Base-by-base conservation (phyloP, 2,113 vertebrate species). In the Rhagologus leucostigma region DNA sequence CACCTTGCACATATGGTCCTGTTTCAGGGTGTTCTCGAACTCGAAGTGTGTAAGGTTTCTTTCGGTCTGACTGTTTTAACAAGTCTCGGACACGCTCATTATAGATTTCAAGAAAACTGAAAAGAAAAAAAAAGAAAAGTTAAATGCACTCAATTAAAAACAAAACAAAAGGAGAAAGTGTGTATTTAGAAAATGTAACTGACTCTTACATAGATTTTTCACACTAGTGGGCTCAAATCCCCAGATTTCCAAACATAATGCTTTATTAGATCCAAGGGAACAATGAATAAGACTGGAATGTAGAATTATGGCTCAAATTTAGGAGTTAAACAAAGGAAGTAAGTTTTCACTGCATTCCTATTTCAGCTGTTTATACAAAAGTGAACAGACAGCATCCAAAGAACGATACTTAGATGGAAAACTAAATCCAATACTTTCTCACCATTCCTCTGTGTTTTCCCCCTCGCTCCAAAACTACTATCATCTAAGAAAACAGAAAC, bases 81-180 rank as follows among this genome's bases (percentile, higher is more conserved):
- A 99, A 95, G 97, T 99, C 99, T 65, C 99, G 97, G 9, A 99
- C 99, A 5, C 98, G 99, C 91, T 99, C 99, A 5, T 99, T 99
- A 89, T 99, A 99, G 97, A 99, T 99, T 98, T 99, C 99, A 88
- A 99, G 98, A 94, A 99, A 99, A 96, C 99, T 99, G 94, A 49
- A 94, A 57, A 84, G 41, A 1, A 78, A 46, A 16, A 26, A 37
- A 57, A 52, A 46, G 27, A 18, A 44, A 57, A 27, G 11, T 24
- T 50, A 78, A 87, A 80, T 35, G 32, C 5, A 50, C 19, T 27
- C 3, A 6, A 20, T 17, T 41, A 3, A 35, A 30, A 74, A 9
- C 33, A 49, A 74, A 56, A 9, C 37, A 35, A 17, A 39, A 30
- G 18, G 7, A 41, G 5, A 53, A 81, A 27, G 2, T 26, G 41